Evolutionary conservation across 2,797 vertebrate species (phyloP).

Genomic region (Sciurus vulgaris): DNA sequence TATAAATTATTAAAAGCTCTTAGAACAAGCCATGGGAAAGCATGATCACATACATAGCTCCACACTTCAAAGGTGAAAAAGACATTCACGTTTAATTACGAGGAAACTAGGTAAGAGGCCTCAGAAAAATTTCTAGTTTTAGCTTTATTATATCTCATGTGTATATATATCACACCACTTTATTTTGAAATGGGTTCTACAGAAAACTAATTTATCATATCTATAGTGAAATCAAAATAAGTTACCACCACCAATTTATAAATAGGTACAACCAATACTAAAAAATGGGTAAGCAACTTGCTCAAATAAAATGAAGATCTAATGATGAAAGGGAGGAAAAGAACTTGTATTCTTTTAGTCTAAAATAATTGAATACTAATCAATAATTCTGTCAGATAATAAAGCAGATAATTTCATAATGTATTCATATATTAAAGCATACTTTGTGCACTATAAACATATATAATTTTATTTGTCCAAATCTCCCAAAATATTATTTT

Average conservation of each 20-base stretch:
- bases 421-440: background rate
- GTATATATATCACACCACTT: background rate
- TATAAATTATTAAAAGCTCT: background rate
- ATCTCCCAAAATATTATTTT: background rate
- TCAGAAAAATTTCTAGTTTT: background rate
- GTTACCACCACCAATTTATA: background rate
- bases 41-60: background rate
- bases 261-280: background rate
- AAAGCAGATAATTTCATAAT: background rate
- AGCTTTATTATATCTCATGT: background rate
- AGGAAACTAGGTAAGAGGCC: background rate
- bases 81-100: background rate
- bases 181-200: constrained; percentile 22
- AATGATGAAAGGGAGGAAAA: constrained; percentile 24
- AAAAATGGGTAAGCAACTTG: background rate
- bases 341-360: background rate
- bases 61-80: background rate
- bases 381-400: background rate
- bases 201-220: background rate
- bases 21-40: background rate
- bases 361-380: background rate
- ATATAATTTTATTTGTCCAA: background rate
- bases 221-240: background rate
- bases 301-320: background rate
- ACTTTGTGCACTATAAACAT: background rate